A percentile compares a stretch with the other conserved stretches of the same genome.
Conservation (phyloP, 2,888 invertebrate genomes). For the Seladonia tumulorum region DNA sequence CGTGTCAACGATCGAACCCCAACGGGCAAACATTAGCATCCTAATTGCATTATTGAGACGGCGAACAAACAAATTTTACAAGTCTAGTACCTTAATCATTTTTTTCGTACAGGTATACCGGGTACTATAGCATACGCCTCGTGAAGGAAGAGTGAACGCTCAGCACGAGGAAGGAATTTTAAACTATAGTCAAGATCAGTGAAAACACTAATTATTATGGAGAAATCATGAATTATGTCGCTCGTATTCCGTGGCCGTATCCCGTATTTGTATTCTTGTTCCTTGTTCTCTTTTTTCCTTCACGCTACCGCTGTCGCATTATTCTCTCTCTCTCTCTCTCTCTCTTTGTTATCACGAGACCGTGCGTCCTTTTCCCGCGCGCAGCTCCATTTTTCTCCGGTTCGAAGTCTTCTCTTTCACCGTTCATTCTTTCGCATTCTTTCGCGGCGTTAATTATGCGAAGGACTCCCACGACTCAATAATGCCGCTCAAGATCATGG, state of each 20-base stretch:
- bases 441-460: slow-evolving; percentile 76
- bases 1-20: background rate
- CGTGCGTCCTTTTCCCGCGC: slow-evolving; percentile 23
- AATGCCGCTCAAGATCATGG: slow-evolving; percentile 73
- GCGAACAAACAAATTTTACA: too few species aligned
- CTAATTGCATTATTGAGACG: background rate
- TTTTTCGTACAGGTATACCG: background rate
- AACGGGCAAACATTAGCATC: background rate
- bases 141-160: slow-evolving; percentile 61
- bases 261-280: slow-evolving; percentile 36
- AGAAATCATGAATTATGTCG: slow-evolving; percentile 78
- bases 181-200: slow-evolving; percentile 76
- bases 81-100: background rate
- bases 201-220: slow-evolving; percentile 79
- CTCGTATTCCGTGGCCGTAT: slow-evolving; percentile 47
- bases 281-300: slow-evolving; percentile 15
- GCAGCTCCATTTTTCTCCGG: slow-evolving; percentile 12
- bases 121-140: slow-evolving; percentile 38
- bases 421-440: slow-evolving; percentile 67
- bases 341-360: background rate
- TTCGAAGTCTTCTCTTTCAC: slow-evolving; percentile 55
- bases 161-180: slow-evolving; percentile 63
- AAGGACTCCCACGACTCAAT: slow-evolving; percentile 76
- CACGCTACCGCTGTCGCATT: slow-evolving; percentile 16
- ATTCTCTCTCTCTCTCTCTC: too few species aligned